These are phyloP conservation scores for Griposia aprilina DNA, from an alignment of 2,888 invertebrate species.

Conservation along the genomic window DNA sequence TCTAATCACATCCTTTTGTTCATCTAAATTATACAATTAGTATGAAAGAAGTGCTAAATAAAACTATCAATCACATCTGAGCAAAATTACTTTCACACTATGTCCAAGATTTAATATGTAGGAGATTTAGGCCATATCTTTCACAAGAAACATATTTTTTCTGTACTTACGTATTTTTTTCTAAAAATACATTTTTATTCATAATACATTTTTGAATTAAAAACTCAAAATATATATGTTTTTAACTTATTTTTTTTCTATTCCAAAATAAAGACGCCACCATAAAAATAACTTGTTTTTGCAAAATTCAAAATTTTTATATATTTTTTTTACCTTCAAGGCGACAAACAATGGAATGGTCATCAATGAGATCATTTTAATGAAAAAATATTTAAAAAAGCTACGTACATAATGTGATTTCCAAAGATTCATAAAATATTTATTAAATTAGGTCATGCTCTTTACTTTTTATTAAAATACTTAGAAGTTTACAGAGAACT, in stretches of 20 bases:
- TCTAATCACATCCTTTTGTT: slow-evolving; percentile 89
- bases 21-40: slow-evolving; percentile 83
- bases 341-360: slow-evolving; percentile 56
- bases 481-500: slow-evolving; percentile 38
- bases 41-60: slow-evolving; percentile 75
- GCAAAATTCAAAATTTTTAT: slow-evolving; percentile 17
- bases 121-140: slow-evolving; percentile 47
- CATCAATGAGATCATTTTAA: slow-evolving; percentile 67
- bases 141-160: not conserved
- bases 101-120: slow-evolving; percentile 38
- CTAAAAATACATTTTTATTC: not conserved
- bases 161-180: not conserved
- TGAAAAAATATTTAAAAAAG: slow-evolving; percentile 45
- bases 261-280: slow-evolving; percentile 28
- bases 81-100: slow-evolving; percentile 65
- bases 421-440: slow-evolving; percentile 30
- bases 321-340: slow-evolving; percentile 38
- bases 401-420: slow-evolving; percentile 61
- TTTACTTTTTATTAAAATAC: slow-evolving; percentile 52
- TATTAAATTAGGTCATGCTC: slow-evolving; percentile 61
- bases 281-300: slow-evolving; percentile 16
- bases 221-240: not conserved
- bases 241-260: slow-evolving; percentile 8
- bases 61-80: slow-evolving; percentile 75
- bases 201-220: not conserved